Evolutionary conservation across 2,113 vertebrate species (phyloP), one percentile per base, ranked within the genome.

Genomic region (Rhegmatorhina hoffmannsi): DNA sequence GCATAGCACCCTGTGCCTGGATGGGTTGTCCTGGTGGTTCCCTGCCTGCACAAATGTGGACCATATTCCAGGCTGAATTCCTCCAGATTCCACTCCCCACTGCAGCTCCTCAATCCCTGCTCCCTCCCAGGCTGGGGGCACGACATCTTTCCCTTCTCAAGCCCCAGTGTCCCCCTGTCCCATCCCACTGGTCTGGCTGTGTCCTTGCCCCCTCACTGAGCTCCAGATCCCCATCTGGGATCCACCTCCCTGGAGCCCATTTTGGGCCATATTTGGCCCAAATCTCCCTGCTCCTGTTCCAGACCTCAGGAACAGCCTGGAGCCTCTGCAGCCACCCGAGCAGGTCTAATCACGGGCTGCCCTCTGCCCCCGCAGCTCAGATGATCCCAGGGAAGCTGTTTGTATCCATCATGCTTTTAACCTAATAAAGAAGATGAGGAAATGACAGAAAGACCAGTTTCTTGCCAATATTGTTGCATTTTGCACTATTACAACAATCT

Each of bases 391-490:
- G 4, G 25, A 34, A 53, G 87, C 3, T 46, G 29, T 77, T 58
- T 4, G 28, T 6, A 93, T 95, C 94, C 43, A 73, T 82, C 94
- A 62, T 3, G 1, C 28, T 1, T 58, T 38, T 56, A 93, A 96
- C 67, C 85, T 55, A 75, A 94, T 91, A 79, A 68, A 70, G 62
- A 13, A 47, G 33, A 4, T 0, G 7, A 75, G 58, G 26, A 59
- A 67, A 88, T 26, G 75, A 85, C 90, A 91, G 20, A 58, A 24
- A 21, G 52, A 38, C 15, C 84, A 0, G 44, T 4, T 76, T 40
- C 52, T 79, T 5, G 62, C 84, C 93, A 72, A 94, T 92, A 96
- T 89, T 91, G 91, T 6, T 82, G 78, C 53, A n/a, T 79, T 89
- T 67, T 4, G 6, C 43, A 8, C 60, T 9, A n/a, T 89, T 93